Evolutionary conservation across 2,888 invertebrate genomes (phyloP).

Genomic region (Xylota segnis): DNA sequence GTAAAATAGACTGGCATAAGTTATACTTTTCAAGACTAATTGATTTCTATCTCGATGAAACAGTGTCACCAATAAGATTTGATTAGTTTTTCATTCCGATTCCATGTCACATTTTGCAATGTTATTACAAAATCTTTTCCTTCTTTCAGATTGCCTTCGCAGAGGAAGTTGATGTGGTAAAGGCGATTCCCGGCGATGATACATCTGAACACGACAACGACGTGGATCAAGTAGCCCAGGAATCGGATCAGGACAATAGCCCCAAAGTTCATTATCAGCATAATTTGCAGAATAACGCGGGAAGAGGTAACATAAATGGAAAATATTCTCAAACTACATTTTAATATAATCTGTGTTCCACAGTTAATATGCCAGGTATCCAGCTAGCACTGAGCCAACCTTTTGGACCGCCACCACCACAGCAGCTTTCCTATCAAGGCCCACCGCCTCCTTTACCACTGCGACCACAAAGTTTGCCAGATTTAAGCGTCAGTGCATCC

Average conservation of each 20-base stretch:
- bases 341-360: constrained; percentile 81
- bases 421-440: constrained; percentile 89
- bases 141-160: constrained; percentile 82
- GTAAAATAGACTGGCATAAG: too few species aligned
- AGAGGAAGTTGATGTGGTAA: constrained; percentile 88
- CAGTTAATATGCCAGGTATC: constrained; percentile 85
- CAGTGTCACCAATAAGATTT: too few species aligned
- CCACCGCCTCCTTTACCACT: constrained; percentile 87
- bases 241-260: constrained; percentile 87
- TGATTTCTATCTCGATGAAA: too few species aligned
- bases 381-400: constrained; percentile 84
- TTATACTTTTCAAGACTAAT: too few species aligned
- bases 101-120: too few species aligned
- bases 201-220: constrained; percentile 87
- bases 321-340: not conserved
- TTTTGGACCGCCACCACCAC: constrained; percentile 85
- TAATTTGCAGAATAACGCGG: constrained; percentile 81
- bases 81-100: too few species aligned
- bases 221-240: constrained; percentile 90
- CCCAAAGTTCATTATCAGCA: constrained; percentile 84
- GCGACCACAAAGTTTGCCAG: constrained; percentile 81
- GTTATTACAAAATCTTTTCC: not conserved
- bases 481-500: constrained; percentile 82
- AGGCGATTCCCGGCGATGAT: constrained; percentile 86
- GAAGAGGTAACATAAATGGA: constrained; percentile 80